phyloP scores from a whole-genome alignment of 2,113 vertebrate species.

The Notiomystis cincta region DNA sequence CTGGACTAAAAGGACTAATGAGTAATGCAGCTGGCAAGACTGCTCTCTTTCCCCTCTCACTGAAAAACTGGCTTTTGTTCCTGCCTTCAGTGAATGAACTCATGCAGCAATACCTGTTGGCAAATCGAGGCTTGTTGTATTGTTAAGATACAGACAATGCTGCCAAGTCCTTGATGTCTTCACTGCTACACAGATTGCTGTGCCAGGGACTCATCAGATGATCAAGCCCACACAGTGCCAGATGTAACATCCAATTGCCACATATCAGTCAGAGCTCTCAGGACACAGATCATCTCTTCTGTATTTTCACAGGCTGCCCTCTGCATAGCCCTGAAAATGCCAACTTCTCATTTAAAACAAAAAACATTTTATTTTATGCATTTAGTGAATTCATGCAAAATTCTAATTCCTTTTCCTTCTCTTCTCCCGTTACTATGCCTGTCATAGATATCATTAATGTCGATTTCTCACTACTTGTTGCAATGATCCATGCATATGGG shows the following conservation, averaged over 20 bases:
- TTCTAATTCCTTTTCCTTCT: not conserved
- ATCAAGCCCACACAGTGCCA: conserved; percentile 20
- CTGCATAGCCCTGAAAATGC: not conserved
- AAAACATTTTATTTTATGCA: not conserved
- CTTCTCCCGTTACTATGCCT: not conserved
- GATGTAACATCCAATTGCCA: not conserved
- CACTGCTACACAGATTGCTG: conserved; percentile 13
- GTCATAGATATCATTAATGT: not conserved
- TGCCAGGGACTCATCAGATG: conserved; percentile 1
- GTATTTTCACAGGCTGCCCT: not conserved
- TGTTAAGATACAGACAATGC: conserved; percentile 39
- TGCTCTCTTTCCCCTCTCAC: not conserved
- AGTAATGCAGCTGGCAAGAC: not conserved
- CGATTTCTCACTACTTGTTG: not conserved
- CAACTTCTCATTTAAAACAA: not conserved
- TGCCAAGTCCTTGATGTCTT: conserved; percentile 67
- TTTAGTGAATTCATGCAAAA: not conserved
- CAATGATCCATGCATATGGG: not conserved
- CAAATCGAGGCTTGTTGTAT: conserved; percentile 65
- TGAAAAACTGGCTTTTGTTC: conserved; percentile 50
- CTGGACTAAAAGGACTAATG: not conserved
- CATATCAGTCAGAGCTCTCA: not conserved
- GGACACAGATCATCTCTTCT: not conserved
- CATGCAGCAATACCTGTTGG: conserved; percentile 23
- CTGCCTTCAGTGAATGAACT: conserved; percentile 34